Conservation (phyloP, 2,888 invertebrate genomes). For the Pherbina coryleti region DNA sequence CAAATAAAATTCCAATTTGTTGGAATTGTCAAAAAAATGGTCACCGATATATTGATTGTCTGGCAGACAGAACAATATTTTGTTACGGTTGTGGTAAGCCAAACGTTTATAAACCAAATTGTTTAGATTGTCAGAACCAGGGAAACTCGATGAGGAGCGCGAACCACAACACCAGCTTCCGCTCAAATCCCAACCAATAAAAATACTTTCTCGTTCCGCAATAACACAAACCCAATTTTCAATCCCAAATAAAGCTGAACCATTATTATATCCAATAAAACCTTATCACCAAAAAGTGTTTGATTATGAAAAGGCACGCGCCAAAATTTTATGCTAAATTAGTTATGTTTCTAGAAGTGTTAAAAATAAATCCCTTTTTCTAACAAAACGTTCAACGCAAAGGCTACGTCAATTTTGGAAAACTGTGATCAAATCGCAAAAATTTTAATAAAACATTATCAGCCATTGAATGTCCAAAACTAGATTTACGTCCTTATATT, state of each 20-base stretch:
- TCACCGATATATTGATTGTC: background rate
- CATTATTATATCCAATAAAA: slow-evolving; percentile 31
- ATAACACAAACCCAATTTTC: background rate
- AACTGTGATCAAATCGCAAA: slow-evolving; percentile 14
- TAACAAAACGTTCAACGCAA: background rate
- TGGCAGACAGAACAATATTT: background rate
- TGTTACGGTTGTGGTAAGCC: slow-evolving; percentile 15
- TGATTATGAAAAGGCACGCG: slow-evolving; percentile 24
- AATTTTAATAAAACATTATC: slow-evolving; percentile 3
- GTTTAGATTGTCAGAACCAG: background rate
- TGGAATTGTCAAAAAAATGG: background rate
- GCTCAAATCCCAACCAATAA: background rate
- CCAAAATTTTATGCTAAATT: slow-evolving; percentile 24
- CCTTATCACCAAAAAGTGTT: slow-evolving; percentile 29
- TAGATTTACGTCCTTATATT: slow-evolving; percentile 40
- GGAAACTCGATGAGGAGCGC: slow-evolving; percentile 12
- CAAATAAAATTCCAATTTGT: background rate
- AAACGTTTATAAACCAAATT: background rate
- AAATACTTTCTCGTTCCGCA: background rate
- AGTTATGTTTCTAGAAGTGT: background rate
- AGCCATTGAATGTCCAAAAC: background rate
- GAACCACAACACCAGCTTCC: slow-evolving; percentile 8
- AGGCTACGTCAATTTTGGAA: slow-evolving; percentile 31
- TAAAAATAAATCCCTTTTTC: background rate
- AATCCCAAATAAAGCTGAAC: slow-evolving; percentile 47